phyloP scores from a whole-genome alignment of 1,140 invertebrate species.

The Triops cancriformis region DNA sequence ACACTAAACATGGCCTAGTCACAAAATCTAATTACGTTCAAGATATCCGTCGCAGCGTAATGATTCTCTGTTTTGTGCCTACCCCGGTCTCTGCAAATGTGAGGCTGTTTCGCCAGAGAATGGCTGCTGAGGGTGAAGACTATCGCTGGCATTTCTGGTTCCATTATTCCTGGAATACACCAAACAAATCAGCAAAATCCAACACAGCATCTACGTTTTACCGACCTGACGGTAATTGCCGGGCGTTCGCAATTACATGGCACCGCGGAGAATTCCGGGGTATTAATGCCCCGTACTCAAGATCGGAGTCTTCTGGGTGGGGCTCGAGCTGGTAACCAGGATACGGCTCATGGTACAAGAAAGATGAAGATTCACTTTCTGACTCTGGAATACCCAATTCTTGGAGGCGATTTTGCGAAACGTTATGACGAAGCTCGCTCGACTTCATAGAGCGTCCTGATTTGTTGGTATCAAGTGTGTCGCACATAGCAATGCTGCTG shows the following conservation, averaged over 20 bases:
- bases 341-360: conserved; percentile 52
- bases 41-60: conserved; percentile 59
- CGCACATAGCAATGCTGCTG: conserved; percentile 18
- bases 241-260: not conserved
- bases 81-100: conserved; percentile 43
- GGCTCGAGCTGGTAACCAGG: conserved; percentile 35
- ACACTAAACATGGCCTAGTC: no score
- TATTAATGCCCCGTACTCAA: not conserved
- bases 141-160: not conserved
- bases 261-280: not conserved
- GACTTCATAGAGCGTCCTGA: conserved; percentile 41
- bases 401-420: not conserved
- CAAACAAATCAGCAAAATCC: not conserved
- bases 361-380: conserved; percentile 48
- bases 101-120: conserved; percentile 46
- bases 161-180: not conserved
- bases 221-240: not conserved
- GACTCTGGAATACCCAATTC: conserved; percentile 36
- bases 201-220: not conserved
- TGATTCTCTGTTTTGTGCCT: conserved; percentile 45
- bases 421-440: conserved; percentile 36
- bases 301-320: not conserved
- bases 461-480: conserved; percentile 35
- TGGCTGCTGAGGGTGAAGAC: conserved; percentile 30
- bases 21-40: conserved; percentile 46